Percentiles rank a stretch among this genome's conserved stretches.
These are phyloP conservation scores for Caligus rogercresseyi DNA, from an alignment of 1,140 invertebrate genomes.

Conservation along the genomic window DNA sequence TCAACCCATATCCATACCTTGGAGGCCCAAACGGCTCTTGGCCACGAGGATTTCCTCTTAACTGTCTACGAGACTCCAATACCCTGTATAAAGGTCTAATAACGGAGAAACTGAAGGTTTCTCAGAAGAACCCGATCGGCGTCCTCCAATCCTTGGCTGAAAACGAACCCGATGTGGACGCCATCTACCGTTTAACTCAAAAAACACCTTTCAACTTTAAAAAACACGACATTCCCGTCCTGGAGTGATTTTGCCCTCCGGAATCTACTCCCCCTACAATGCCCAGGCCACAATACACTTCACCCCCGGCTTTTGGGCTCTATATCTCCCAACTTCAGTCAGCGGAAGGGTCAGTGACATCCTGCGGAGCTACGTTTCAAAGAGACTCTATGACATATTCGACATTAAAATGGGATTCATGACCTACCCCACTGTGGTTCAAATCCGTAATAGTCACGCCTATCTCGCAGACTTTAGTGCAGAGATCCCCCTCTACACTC, in stretches of 20 bases:
- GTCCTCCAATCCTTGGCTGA: slow-evolving; percentile 16
- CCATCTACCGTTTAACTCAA: slow-evolving; percentile 2
- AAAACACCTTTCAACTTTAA: slow-evolving; percentile 3
- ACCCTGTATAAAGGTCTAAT: background rate
- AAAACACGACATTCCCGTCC: background rate
- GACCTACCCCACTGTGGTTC: background rate
- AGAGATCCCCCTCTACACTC: slow-evolving; percentile 1
- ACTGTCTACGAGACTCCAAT: background rate
- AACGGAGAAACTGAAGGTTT: background rate
- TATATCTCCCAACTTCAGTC: slow-evolving; percentile 4
- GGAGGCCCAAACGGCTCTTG: background rate
- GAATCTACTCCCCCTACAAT: slow-evolving; percentile 7
- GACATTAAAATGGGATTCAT: slow-evolving; percentile 10
- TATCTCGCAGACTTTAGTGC: slow-evolving; percentile 9
- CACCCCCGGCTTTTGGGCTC: background rate
- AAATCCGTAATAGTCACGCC: slow-evolving; percentile 9
- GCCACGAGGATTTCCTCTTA: slow-evolving; percentile 8
- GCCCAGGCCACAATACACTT: slow-evolving; percentile 11
- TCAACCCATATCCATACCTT: slow-evolving; percentile 9
- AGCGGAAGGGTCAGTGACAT: slow-evolving; percentile 3
- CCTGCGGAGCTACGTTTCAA: slow-evolving; percentile 1
- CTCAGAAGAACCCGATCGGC: background rate
- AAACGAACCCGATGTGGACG: slow-evolving; percentile 10
- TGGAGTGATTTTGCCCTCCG: background rate
- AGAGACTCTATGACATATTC: background rate